phyloP scores from a whole-genome alignment of 2,113 vertebrate species.

The Aptenodytes patagonicus region DNA sequence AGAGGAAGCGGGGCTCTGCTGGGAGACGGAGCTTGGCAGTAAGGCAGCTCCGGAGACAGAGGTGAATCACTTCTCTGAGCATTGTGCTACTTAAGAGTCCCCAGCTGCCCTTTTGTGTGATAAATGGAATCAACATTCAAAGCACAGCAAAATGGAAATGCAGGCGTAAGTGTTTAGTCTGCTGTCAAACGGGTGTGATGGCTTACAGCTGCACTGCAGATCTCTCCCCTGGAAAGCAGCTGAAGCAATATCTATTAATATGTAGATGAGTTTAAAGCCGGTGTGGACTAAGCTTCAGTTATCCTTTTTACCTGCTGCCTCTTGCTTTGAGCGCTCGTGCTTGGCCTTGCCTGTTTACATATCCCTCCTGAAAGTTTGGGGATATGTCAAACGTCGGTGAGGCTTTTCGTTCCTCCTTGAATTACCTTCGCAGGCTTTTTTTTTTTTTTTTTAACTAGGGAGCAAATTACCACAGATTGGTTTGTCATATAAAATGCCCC shows the following conservation, averaged over 20 bases:
- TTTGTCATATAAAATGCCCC: not conserved
- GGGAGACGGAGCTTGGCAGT: not conserved
- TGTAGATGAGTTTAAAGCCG: not conserved
- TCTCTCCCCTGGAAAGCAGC: not conserved
- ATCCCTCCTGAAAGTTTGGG: not conserved
- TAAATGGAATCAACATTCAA: not conserved
- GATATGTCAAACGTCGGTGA: accelerated
- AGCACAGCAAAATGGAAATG: not conserved
- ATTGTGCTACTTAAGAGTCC: not conserved
- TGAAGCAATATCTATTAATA: not conserved
- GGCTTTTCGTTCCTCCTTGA: not conserved
- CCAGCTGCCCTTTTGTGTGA: not conserved
- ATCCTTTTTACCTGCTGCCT: not conserved
- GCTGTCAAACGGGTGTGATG: not conserved
- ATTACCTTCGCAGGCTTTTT: not conserved
- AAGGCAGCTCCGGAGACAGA: not conserved
- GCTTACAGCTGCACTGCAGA: not conserved
- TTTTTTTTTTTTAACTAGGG: not conserved
- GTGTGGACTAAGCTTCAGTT: not conserved
- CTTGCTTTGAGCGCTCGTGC: not conserved
- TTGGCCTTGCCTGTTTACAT: not conserved
- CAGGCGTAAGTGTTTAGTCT: not conserved
- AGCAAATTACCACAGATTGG: not conserved
- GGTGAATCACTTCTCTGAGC: not conserved
- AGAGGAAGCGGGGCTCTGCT: not conserved